Base-by-base conservation (phyloP, 2,113 vertebrate species). In the Colaptes auratus region DNA sequence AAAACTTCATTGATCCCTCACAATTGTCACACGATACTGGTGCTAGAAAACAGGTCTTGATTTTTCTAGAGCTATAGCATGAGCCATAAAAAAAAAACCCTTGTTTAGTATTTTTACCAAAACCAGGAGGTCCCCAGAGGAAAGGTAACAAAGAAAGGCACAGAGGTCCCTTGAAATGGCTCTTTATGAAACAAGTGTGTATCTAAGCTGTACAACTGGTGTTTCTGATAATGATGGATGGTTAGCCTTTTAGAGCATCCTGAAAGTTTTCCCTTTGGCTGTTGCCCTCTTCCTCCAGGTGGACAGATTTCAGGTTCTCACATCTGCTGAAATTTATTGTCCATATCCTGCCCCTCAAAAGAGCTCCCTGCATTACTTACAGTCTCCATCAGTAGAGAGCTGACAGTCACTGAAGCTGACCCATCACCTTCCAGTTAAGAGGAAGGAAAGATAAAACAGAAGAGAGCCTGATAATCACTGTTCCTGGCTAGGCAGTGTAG, bases 31-130 rank as follows among this genome's bases (percentile, higher is more conserved):
- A 53, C 0, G 0, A 55, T n/a, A 56, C 9, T 44, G 8, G 7
- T 56, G 28, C 53, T 74, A 86, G 31, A 77, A 96, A 88, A 74
- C 6, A n/a, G 10, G 53, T 86, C 63, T 74, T 75, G 44, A 56
- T 63, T 81, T 77, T 86, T 58, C 53, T 77, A 83, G 93, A 77
- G 64, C 21, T 71, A 44, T 23, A 88, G 28, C 31, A 44, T 63
- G 69, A 96, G 52, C 21, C 21, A 44, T 71, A 50, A 87, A 74
- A 55, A 3, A n/a, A 1, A 50, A 6, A 10, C 23, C 4, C 15
- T 67, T 80, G 35, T 80, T 92, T 77, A 76, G 94, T 83, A 44
- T 90, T 93, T 88, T 91, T 95, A 56, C 36, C 70, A 56, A 86
- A 91, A 60, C 7, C 48, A 64, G 65, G 53, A 86, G 33, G 16